Percentiles rank a stretch among this genome's conserved stretches.
Evolutionary conservation across 1,140 invertebrate species (phyloP).

Genomic region (Drosophila oshimai): DNA sequence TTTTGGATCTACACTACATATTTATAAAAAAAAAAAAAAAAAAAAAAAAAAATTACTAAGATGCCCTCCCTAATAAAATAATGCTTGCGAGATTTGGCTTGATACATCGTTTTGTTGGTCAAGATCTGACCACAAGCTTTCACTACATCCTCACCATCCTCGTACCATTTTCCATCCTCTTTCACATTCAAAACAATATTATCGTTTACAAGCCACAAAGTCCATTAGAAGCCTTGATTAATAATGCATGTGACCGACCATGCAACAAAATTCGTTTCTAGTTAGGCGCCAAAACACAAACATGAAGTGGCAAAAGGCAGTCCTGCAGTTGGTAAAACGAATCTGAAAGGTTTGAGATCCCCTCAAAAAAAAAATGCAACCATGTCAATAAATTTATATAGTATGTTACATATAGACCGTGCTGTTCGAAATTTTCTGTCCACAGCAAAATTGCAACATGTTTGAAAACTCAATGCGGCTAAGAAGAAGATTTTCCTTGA

Average conservation of each 20-base stretch:
- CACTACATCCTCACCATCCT: conserved; percentile 1
- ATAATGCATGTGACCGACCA: conserved; percentile 48
- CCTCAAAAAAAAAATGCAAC: conserved; percentile 25
- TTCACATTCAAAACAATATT: conserved; percentile 12
- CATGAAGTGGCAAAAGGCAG: neutral
- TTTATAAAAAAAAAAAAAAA: no score
- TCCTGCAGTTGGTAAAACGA: conserved; percentile 1
- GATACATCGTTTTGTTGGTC: neutral
- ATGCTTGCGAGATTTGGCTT: no score
- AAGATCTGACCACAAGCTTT: neutral
- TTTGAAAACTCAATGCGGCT: conserved; percentile 42
- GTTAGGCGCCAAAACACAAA: conserved; percentile 2
- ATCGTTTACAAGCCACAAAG: conserved; percentile 45
- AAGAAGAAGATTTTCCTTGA: neutral
- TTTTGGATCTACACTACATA: no score
- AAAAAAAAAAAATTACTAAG: no score
- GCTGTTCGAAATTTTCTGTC: neutral
- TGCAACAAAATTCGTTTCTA: conserved; percentile 39
- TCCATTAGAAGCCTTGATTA: conserved; percentile 49
- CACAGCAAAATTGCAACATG: conserved; percentile 23
- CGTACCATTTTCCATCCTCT: neutral
- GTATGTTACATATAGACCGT: conserved; percentile 23
- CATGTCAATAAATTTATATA: conserved; percentile 45
- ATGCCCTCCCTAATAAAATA: no score
- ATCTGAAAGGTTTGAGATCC: neutral